Conservation (phyloP, 2,888 invertebrate genomes). For the Heliconius cydno region DNA sequence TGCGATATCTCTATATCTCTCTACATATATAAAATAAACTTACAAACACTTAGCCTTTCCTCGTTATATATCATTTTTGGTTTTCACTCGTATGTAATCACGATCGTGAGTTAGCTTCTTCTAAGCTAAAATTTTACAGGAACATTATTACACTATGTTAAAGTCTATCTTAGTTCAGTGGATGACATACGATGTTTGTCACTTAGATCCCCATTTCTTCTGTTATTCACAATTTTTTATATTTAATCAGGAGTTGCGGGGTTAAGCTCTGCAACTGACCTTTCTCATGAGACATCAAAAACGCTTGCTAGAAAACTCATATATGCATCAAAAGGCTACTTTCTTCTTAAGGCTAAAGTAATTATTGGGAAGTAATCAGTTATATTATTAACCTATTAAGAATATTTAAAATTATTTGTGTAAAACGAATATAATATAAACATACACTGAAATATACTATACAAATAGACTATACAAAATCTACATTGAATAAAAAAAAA, state of each 20-base stretch:
- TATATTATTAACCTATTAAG: neutral
- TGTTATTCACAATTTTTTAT: no score
- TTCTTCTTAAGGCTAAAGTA: neutral
- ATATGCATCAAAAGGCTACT: no score
- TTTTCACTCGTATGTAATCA: slow-evolving; percentile 4
- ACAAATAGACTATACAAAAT: neutral
- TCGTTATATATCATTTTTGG: neutral
- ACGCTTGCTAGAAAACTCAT: neutral
- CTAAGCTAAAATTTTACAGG: neutral
- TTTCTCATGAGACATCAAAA: neutral
- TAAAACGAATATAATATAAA: neutral
- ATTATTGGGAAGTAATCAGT: neutral
- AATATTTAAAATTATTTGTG: no score
- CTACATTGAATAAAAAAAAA: neutral
- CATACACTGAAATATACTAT: neutral
- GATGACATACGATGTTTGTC: no score
- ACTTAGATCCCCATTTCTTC: no score
- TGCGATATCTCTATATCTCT: no score
- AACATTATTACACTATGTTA: neutral
- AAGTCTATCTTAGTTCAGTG: neutral
- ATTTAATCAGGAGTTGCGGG: neutral
- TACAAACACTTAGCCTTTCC: no score
- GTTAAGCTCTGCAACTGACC: neutral
- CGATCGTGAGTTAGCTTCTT: slow-evolving; percentile 9
- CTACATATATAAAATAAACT: no score